Evolutionary conservation across 2,113 vertebrate genomes (phyloP).

Genomic region (Tricholaema leucomelas): DNA sequence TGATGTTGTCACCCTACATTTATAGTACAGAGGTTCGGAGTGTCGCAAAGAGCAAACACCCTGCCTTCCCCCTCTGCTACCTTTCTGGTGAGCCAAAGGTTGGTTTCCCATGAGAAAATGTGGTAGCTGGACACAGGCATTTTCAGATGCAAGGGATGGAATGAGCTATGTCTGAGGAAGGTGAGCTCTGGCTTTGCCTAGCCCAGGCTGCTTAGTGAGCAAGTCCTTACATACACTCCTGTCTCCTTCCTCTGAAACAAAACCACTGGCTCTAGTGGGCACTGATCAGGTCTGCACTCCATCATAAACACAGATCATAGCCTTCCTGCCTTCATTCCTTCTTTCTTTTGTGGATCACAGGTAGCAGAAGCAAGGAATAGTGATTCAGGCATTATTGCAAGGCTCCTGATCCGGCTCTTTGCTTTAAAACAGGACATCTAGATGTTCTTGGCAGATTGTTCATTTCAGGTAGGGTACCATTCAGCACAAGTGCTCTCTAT

Average conservation of each 20-base stretch:
- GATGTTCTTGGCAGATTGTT: background rate
- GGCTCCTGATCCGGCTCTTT: background rate
- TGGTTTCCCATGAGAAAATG: background rate
- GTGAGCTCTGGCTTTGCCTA: background rate
- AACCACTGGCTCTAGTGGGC: background rate
- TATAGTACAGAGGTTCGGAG: background rate
- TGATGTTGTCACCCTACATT: background rate
- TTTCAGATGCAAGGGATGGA: background rate
- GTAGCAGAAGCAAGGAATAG: background rate
- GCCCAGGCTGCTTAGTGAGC: fast-evolving
- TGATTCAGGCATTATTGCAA: background rate
- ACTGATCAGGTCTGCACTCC: background rate
- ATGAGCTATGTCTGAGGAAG: background rate
- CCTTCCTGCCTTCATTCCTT: background rate
- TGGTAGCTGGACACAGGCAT: fast-evolving
- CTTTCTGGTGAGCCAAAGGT: background rate
- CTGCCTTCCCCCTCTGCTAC: fast-evolving
- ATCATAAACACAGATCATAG: background rate
- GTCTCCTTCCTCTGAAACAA: background rate
- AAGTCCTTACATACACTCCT: background rate
- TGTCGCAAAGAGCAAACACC: background rate
- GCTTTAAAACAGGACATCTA: background rate
- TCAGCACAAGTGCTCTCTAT: background rate
- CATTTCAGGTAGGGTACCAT: background rate
- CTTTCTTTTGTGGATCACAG: background rate